Evolutionary conservation across 2,888 invertebrate genomes (phyloP), one percentile per base, ranked within the genome.

Genomic region (Lasiommata megera): DNA sequence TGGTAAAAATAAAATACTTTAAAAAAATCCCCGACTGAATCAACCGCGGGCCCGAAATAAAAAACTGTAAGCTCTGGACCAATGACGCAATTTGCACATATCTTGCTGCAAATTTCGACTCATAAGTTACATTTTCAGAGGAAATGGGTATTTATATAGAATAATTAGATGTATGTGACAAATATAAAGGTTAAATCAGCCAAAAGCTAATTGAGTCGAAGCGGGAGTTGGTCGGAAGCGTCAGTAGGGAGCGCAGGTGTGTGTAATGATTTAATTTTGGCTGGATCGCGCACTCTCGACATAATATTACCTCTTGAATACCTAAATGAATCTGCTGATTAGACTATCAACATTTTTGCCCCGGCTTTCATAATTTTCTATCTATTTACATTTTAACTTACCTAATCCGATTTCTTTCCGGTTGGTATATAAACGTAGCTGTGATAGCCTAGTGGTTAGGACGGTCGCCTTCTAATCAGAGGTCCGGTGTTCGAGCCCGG

Each of bases 251-350:
- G 63, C 80, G 68, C 87, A 86, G 86, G 83, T 87, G 87, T 77
- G 71, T 61, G 67, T 79, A 84, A 87, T 78, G 84, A 76, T 83
- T 85, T 84, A 82, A 87, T 87, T 82, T 82, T 70, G 79, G 70
- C 77, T 71, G 71, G 79, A 77, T 74, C 70, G 72, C 64, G 70
- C 69, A 71, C 72, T 69, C 72, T 61, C 70, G 63, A 62, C 69
- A 61, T 56, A 62, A 68, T 67, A 76, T 77, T 74, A 71, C 68
- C 70, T 69, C 71, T 71, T 69, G 70, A 77, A 74, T 73, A 69
- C 71, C 68, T 69, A 74, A 72, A 79, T 78, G 73, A 74, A 73
- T 73, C 67, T 64, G 65, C 67, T 67, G 67, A 69, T 67, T 67
- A 60, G 63, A 63, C 66, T 65, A 76, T 74, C 69, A 67, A 64